A percentile compares a stretch with the other conserved stretches of the same genome.
These are phyloP conservation scores for Liparis tanakae DNA, from an alignment of 2,797 vertebrate species.

Conservation along the genomic window DNA sequence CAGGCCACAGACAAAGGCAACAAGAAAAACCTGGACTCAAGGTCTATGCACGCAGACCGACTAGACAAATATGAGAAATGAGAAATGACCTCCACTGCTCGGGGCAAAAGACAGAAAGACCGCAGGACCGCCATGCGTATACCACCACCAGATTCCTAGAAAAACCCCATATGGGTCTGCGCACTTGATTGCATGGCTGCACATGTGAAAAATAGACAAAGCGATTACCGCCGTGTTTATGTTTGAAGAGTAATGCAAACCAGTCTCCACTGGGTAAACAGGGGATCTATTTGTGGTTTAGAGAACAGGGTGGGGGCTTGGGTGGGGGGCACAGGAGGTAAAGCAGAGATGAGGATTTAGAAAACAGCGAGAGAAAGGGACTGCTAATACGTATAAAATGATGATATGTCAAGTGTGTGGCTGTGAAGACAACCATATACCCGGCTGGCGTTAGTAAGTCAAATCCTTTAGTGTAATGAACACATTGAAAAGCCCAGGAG, in stretches of 20 bases:
- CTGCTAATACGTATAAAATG: slow-evolving; percentile 23
- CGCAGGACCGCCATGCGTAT: slow-evolving; percentile 70
- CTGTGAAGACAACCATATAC: slow-evolving; percentile 20
- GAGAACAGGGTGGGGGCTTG: slow-evolving; percentile 54
- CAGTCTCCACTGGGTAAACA: slow-evolving; percentile 80
- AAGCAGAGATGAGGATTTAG: slow-evolving; percentile 46
- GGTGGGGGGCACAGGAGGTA: slow-evolving; percentile 60
- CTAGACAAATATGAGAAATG: slow-evolving; percentile 70
- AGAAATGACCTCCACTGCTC: slow-evolving; percentile 70
- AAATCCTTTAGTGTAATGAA: slow-evolving; percentile 27
- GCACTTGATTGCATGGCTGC: slow-evolving; percentile 80
- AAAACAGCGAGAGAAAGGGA: slow-evolving; percentile 29
- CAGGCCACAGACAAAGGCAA: slow-evolving; percentile 73
- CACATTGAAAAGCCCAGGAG: slow-evolving; percentile 28
- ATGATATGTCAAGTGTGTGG: slow-evolving; percentile 37
- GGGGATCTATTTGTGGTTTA: slow-evolving; percentile 78
- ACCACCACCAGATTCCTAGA: slow-evolving; percentile 75
- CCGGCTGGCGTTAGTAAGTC: slow-evolving; percentile 17
- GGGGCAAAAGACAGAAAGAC: slow-evolving; percentile 65
- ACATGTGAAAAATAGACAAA: slow-evolving; percentile 84
- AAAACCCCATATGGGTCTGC: slow-evolving; percentile 72
- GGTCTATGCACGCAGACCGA: slow-evolving; percentile 53
- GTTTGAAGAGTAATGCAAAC: slow-evolving; percentile 81
- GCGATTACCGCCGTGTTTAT: slow-evolving; percentile 79
- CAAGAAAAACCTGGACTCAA: slow-evolving; percentile 56